Base-by-base conservation (phyloP, 2,797 vertebrate genomes). In the Salarias fasciatus region DNA sequence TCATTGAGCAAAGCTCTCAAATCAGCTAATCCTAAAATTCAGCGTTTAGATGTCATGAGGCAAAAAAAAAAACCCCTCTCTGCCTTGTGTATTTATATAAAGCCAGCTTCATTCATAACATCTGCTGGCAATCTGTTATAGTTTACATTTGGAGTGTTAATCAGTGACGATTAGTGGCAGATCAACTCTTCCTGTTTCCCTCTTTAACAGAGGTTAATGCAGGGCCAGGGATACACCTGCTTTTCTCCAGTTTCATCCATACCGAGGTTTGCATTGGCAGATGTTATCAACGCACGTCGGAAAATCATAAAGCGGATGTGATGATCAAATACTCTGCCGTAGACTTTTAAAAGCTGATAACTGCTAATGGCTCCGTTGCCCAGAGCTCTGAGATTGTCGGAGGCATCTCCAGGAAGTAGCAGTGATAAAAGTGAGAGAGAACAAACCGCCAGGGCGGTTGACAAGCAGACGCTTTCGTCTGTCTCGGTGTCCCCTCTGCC, bases 21-120 rank as follows among this genome's bases (percentile, higher is more conserved):
- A 60, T 75, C 48, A 15, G 69, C 31, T 79, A 59, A 74, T 71
- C 49, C 40, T 44, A 5, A 74, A 69, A 55, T 70, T 33, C 43
- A 2, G 2, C 37, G 13, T 56, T 81, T 67, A 12, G 38, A 51
- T 42, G 41, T 44, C 57, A 77, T 5, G 8, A 53, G 59, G 67
- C 49, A 12, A 35, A 69, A 40, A 53, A 7, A 18, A 30, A 24
- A 13, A n/a, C n/a, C n/a, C n/a, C 55, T 40, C 8, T 36, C 14
- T 50, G 11, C 6, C 5, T 29, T 8, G 7, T 47, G 11, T 0
- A 8, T 68, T 31, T 59, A 50, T 36, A 60, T 36, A 45, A 70
- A 57, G 11, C 2, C 8, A 57, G 24, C 24, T 24, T 61, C 30
- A 18, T 18, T 49, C 14, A 28, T 15, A 50, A 43, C 38, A 60